Percentiles rank a stretch among this genome's conserved stretches.
Conservation (phyloP, 2,797 vertebrate genomes). For the Trachurus trachurus region DNA sequence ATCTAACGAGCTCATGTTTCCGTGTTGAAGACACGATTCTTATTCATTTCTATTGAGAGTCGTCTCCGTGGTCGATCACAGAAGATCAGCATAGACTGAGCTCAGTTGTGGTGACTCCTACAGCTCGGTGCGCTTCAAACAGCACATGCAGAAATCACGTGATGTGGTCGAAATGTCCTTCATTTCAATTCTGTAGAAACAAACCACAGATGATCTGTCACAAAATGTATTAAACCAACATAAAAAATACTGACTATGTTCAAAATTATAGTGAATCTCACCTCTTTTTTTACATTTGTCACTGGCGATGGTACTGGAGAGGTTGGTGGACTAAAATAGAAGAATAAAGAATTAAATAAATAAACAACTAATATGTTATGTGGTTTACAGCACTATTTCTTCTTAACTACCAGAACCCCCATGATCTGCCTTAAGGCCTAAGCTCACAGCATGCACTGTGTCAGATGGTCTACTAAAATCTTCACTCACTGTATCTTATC, state of each 20-base stretch:
- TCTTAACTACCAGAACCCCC: background rate
- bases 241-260: background rate
- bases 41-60: constrained; percentile 6
- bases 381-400: constrained; percentile 2
- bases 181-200: constrained; percentile 66
- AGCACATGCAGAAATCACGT: constrained; percentile 18
- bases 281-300: constrained; percentile 74
- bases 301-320: constrained; percentile 38
- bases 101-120: constrained; percentile 16
- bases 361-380: background rate
- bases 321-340: constrained; percentile 53
- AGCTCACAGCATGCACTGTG: background rate
- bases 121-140: constrained; percentile 33
- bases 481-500: too few relatives aligned
- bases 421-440: background rate
- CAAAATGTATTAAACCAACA: background rate
- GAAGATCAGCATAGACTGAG: constrained; percentile 4
- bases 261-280: constrained; percentile 36
- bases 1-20: constrained; percentile 7
- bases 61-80: background rate
- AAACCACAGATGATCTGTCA: constrained; percentile 16
- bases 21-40: constrained; percentile 1
- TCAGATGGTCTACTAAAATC: background rate
- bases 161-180: background rate
- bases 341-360: constrained; percentile 7